phyloP scores from a whole-genome alignment of 1,140 invertebrate species.

The Trachymyrmex septentrionalis region DNA sequence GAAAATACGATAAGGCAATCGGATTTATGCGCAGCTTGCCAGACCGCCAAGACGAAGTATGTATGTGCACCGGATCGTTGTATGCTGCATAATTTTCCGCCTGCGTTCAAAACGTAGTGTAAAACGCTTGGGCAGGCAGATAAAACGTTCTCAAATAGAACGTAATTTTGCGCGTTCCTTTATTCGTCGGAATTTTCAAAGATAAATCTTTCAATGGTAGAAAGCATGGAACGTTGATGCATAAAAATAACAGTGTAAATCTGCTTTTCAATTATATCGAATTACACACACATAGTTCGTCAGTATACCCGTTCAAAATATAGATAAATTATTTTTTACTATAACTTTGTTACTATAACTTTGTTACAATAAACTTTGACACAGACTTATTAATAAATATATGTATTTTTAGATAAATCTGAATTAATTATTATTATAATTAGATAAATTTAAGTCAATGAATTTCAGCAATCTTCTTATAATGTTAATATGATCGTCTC shows the following conservation, averaged over 20 bases:
- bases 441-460: not conserved
- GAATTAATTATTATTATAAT: not conserved
- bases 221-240: not conserved
- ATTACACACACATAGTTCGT: not conserved
- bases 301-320: too few species aligned
- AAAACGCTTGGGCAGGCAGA: not conserved
- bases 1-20: conserved; percentile 76
- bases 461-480: not conserved
- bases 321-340: too few species aligned
- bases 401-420: not conserved
- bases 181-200: not conserved
- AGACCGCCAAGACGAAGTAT: conserved; percentile 2
- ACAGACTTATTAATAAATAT: not conserved
- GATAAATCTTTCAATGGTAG: not conserved
- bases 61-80: conserved; percentile 27
- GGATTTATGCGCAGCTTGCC: conserved; percentile 68
- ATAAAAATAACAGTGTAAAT: not conserved
- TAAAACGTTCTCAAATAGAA: not conserved
- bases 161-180: not conserved
- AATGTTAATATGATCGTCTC: not conserved
- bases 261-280: not conserved
- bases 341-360: too few species aligned
- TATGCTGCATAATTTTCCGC: conserved; percentile 35
- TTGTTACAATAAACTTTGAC: too few species aligned
- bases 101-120: conserved; percentile 16